phyloP scores from a whole-genome alignment of 1,140 invertebrate genomes.

The Drepana arcuata region DNA sequence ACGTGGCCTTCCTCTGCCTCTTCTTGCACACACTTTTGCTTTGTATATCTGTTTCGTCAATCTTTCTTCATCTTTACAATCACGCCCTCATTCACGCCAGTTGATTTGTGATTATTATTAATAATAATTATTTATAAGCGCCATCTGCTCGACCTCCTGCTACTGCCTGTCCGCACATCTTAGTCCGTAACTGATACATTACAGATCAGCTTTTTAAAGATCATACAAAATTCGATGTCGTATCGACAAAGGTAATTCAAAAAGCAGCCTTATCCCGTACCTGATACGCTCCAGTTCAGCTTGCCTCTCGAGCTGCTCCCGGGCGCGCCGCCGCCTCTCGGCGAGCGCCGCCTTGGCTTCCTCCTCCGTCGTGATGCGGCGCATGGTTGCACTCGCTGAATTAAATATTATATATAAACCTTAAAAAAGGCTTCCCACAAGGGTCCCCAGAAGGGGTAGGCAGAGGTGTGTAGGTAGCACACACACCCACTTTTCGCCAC shows the following conservation, averaged over 20 bases:
- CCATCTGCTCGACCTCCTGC: no score
- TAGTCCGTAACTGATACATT: no score
- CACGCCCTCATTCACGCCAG: no score
- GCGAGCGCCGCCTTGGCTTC: constrained; percentile 92
- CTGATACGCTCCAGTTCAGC: constrained; percentile 85
- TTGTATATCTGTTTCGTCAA: no score
- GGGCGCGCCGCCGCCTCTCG: constrained; percentile 84
- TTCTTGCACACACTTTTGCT: no score
- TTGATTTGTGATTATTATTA: background rate
- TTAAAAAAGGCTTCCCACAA: background rate
- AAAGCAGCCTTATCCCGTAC: constrained; percentile 27
- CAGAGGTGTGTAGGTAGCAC: no score
- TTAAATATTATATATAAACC: background rate
- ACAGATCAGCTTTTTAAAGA: no score
- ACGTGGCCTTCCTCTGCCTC: no score
- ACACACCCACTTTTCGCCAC: constrained; percentile 1
- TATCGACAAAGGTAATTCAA: background rate
- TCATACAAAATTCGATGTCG: no score
- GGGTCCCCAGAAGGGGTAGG: no score
- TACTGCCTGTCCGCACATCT: no score
- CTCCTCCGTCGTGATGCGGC: constrained; percentile 88
- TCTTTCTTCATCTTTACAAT: no score
- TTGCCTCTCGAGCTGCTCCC: constrained; percentile 89
- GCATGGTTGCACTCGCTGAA: constrained; percentile 81
- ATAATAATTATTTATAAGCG: background rate